Percentiles rank a stretch among this genome's conserved stretches.
phyloP scores from a whole-genome alignment of 2,888 invertebrate genomes.

The Meteorus cinctellus region DNA sequence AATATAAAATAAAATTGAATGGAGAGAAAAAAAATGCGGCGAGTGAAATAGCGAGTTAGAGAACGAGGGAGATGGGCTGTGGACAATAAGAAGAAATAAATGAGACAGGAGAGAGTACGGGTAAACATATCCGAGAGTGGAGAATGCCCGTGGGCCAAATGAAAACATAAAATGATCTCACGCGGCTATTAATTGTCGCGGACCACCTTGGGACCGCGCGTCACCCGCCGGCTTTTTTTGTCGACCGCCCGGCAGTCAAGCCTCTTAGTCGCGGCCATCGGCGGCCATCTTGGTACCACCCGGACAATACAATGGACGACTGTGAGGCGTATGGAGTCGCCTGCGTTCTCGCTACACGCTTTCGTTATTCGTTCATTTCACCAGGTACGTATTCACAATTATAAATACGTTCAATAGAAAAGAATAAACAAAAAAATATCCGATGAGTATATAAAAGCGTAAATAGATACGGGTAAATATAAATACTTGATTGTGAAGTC shows the following conservation, averaged over 20 bases:
- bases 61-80: background rate
- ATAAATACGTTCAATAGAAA: background rate
- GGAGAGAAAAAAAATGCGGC: background rate
- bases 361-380: slow-evolving; percentile 11
- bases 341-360: slow-evolving; percentile 33
- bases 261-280: slow-evolving; percentile 28
- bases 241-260: slow-evolving; percentile 45
- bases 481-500: too few relatives aligned
- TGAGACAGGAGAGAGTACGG: background rate
- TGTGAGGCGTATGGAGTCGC: slow-evolving; percentile 42
- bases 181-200: slow-evolving; percentile 64
- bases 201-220: slow-evolving; percentile 49
- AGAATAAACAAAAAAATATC: background rate
- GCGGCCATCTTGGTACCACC: slow-evolving; percentile 67
- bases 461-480: too few relatives aligned
- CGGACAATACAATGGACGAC: slow-evolving; percentile 57
- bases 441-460: too few relatives aligned
- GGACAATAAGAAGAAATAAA: background rate
- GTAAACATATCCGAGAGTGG: background rate
- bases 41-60: background rate
- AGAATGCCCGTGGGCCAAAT: slow-evolving; percentile 51
- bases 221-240: slow-evolving; percentile 51
- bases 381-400: background rate
- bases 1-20: background rate
- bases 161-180: slow-evolving; percentile 68